Percentiles rank a stretch among this genome's conserved stretches.
phyloP scores from a whole-genome alignment of 2,113 vertebrate genomes.

The Peromyscus polionotus region DNA sequence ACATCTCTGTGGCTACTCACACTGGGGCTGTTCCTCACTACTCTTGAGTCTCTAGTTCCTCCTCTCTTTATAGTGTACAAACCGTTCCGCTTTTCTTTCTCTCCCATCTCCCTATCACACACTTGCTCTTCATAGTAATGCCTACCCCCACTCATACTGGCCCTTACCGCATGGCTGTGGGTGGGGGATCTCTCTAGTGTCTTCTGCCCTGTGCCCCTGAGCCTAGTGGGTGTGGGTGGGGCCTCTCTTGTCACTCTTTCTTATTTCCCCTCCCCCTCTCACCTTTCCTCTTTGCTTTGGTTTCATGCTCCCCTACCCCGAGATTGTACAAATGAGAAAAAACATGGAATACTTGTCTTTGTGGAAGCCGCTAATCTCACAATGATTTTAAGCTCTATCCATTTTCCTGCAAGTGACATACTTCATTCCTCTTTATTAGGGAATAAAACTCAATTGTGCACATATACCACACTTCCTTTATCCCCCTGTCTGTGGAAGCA shows the following conservation, averaged over 20 bases:
- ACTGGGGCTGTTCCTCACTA: not conserved
- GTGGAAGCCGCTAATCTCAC: not conserved
- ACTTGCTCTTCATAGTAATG: not conserved
- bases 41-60: not conserved
- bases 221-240: not conserved
- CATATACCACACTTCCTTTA: not conserved
- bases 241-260: not conserved
- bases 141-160: not conserved
- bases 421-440: not conserved
- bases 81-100: not conserved
- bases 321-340: not conserved
- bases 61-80: not conserved
- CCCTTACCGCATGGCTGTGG: not conserved
- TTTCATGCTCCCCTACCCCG: not conserved
- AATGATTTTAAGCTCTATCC: not conserved
- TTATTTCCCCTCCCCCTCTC: not conserved
- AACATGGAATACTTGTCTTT: not conserved
- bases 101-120: not conserved
- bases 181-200: not conserved
- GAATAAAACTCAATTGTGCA: not conserved
- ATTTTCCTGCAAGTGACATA: not conserved
- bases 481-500: not conserved
- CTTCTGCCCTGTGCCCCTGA: not conserved
- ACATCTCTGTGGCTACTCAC: not conserved
- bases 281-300: not conserved